Percentiles rank a stretch among this genome's conserved stretches.
phyloP scores from a whole-genome alignment of 1,140 invertebrate species.

The Tachypleus tridentatus region DNA sequence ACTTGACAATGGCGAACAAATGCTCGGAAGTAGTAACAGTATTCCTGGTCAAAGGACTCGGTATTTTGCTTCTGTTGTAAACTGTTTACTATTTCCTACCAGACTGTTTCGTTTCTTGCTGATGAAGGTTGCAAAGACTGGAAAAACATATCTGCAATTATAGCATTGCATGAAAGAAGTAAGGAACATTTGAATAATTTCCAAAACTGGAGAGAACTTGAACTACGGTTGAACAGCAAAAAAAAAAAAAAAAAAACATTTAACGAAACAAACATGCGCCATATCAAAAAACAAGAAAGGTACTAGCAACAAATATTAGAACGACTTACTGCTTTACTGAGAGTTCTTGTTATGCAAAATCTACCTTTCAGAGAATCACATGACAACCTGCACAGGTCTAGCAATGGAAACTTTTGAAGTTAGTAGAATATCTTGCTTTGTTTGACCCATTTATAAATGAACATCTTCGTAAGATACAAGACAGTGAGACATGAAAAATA shows the following conservation, averaged over 20 bases:
- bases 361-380: not conserved
- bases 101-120: not conserved
- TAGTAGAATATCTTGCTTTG: too few species aligned
- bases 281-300: not conserved
- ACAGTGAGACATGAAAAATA: too few species aligned
- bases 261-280: not conserved
- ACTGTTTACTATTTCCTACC: not conserved
- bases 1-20: not conserved
- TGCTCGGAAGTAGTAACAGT: too few species aligned
- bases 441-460: too few species aligned
- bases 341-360: not conserved
- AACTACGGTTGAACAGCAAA: too few species aligned
- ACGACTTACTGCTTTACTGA: not conserved
- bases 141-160: not conserved
- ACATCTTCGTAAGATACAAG: too few species aligned
- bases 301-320: not conserved
- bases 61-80: conserved; percentile 1
- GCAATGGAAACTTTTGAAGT: too few species aligned
- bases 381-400: not conserved
- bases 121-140: not conserved
- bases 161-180: conserved; percentile 1
- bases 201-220: too few species aligned
- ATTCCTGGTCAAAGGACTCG: not conserved
- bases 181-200: not conserved
- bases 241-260: not conserved